A percentile compares a stretch with the other conserved stretches of the same genome.
phyloP scores from a whole-genome alignment of 2,888 invertebrate species.

The Parnassius smintheus region DNA sequence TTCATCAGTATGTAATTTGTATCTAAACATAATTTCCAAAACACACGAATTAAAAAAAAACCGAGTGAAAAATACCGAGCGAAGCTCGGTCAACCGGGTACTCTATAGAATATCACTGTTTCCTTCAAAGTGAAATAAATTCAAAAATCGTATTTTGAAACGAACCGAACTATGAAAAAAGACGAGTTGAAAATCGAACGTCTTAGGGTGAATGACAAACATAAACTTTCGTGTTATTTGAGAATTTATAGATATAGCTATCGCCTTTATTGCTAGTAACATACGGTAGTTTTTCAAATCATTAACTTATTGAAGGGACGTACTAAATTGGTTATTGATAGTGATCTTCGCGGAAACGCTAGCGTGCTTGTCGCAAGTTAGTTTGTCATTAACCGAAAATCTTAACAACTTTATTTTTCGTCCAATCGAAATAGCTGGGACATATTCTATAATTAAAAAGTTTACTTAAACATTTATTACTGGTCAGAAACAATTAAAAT shows the following conservation, averaged over 20 bases:
- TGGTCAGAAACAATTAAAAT: no score
- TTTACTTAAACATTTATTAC: neutral
- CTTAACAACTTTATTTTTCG: slow-evolving; percentile 73
- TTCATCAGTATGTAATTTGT: no score
- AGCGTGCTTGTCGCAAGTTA: slow-evolving; percentile 49
- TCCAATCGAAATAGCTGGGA: slow-evolving; percentile 47
- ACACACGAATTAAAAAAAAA: no score
- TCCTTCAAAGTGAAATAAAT: slow-evolving; percentile 23
- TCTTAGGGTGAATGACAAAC: slow-evolving; percentile 40
- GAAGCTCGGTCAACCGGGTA: no score
- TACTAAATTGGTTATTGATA: slow-evolving; percentile 59
- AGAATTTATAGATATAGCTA: slow-evolving; percentile 22
- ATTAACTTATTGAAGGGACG: slow-evolving; percentile 43
- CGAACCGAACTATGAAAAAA: slow-evolving; percentile 29
- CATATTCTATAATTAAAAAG: slow-evolving; percentile 9
- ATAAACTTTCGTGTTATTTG: slow-evolving; percentile 30
- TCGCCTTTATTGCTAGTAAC: slow-evolving; percentile 28
- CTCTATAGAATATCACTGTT: no score
- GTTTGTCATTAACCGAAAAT: slow-evolving; percentile 43
- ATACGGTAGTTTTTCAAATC: slow-evolving; percentile 40
- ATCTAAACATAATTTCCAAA: no score
- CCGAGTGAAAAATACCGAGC: no score
- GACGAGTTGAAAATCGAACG: slow-evolving; percentile 55
- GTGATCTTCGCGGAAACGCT: slow-evolving; percentile 56
- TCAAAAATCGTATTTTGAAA: slow-evolving; percentile 30